Base-by-base conservation (phyloP, 23 tunicate genomes). In the Halocynthia aurantium region DNA sequence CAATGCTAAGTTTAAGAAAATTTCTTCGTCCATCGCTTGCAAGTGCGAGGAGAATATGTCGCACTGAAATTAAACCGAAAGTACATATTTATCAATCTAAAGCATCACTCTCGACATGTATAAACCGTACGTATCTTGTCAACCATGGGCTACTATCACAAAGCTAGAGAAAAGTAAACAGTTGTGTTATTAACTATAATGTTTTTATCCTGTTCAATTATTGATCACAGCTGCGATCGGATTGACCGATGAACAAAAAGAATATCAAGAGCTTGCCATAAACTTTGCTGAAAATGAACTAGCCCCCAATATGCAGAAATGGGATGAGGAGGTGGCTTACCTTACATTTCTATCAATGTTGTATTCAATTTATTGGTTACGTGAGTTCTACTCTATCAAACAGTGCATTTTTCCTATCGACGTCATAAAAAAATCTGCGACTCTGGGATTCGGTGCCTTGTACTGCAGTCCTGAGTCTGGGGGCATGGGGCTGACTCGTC, bases 371-470 rank as follows among this genome's bases (percentile, higher is more conserved):
- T 58, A n/a, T 58, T 13, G 4, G 2, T 58, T 58, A 1, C 44
- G 44, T 1, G 4, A 58, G 15, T 58, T 2, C n/a, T 58, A 58
- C 4, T 58, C 63, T 70, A 40, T 74, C 8, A 52, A 63, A 11
- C 22, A 83, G 81, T 78, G 62, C 10, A 70, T 76, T 66, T 93
- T 89, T 80, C 99, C 99, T 22, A 60, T 90, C 8, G 99, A 96
- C 52, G 83, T 76, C 10, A 84, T 96, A 10, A 96, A 74, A 57
- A 50, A 55, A 19, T 60, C 88, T 13, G 93, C 96, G 6, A 69
- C 66, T 2, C 81, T 90, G 71, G 99, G 99, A 15, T 96, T 96
- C 83, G 96, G 96, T 19, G 99, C 96, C 6, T 76, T 96, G 52
- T 96, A 96, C 76, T 69, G 83, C 62, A 61, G 72, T 49, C 87